phyloP scores from a whole-genome alignment of 2,113 vertebrate genomes.

The Gracilinanus agilis region DNA sequence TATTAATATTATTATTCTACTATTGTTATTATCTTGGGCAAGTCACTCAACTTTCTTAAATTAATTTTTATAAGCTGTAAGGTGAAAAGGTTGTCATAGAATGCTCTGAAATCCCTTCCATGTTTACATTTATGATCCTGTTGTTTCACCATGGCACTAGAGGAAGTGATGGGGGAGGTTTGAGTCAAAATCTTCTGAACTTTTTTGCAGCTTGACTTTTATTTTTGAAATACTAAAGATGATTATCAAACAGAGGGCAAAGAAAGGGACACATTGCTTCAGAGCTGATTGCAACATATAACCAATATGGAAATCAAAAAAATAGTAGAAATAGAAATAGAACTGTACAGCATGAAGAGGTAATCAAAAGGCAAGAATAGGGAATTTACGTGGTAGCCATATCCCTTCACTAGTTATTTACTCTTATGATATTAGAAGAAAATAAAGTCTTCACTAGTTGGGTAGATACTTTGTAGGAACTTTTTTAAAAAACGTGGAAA shows the following conservation, averaged over 20 bases:
- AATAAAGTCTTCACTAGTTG: not conserved
- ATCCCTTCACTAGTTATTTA: not conserved
- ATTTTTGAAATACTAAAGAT: not conserved
- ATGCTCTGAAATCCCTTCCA: not conserved
- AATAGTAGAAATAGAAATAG: not conserved
- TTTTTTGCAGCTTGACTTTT: not conserved
- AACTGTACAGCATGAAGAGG: not conserved
- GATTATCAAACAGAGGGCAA: not conserved
- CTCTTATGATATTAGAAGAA: not conserved
- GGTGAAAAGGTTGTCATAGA: not conserved
- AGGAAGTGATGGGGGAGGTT: not conserved
- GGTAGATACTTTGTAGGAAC: not conserved
- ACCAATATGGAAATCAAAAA: not conserved
- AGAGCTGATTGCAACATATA: not conserved
- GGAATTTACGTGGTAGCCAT: not conserved
- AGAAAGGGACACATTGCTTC: not conserved
- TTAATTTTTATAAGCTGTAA: not conserved
- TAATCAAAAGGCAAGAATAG: not conserved
- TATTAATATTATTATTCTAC: not conserved
- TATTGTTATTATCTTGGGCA: not conserved
- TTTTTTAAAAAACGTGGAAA: not conserved
- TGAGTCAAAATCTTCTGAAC: not conserved
- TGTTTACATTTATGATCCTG: not conserved
- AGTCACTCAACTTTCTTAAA: not conserved
- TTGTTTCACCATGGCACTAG: not conserved